phyloP scores from a whole-genome alignment of 2,113 vertebrate genomes.

The Diphyllodes magnificus region DNA sequence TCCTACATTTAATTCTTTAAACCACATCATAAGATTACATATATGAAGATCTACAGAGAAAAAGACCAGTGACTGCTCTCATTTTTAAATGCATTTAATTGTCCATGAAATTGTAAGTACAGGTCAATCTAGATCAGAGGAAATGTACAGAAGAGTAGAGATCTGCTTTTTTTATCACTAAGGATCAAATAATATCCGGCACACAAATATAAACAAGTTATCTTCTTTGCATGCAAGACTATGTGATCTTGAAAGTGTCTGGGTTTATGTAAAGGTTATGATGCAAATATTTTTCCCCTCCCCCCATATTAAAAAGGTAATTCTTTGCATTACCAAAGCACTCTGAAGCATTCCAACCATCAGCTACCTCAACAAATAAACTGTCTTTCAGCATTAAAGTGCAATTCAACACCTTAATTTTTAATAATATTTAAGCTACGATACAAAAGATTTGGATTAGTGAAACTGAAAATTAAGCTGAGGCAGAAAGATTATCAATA shows the following conservation, averaged over 20 bases:
- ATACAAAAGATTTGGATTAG: background rate
- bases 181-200: background rate
- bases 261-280: background rate
- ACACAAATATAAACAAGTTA: background rate
- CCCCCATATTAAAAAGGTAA: background rate
- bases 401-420: background rate
- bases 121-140: background rate
- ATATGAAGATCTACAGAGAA: background rate
- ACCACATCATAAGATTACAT: background rate
- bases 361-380: background rate
- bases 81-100: constrained; percentile 3
- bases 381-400: background rate
- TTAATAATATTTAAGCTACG: background rate
- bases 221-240: background rate
- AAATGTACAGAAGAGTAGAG: background rate
- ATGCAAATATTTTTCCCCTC: background rate
- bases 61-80: background rate
- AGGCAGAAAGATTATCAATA: background rate
- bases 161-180: background rate
- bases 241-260: background rate
- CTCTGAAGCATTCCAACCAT: background rate
- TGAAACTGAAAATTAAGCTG: background rate
- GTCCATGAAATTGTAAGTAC: background rate
- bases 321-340: background rate
- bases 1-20: background rate